phyloP scores from a whole-genome alignment of 2,888 invertebrate genomes.

The Lasioglossum lativentre region DNA sequence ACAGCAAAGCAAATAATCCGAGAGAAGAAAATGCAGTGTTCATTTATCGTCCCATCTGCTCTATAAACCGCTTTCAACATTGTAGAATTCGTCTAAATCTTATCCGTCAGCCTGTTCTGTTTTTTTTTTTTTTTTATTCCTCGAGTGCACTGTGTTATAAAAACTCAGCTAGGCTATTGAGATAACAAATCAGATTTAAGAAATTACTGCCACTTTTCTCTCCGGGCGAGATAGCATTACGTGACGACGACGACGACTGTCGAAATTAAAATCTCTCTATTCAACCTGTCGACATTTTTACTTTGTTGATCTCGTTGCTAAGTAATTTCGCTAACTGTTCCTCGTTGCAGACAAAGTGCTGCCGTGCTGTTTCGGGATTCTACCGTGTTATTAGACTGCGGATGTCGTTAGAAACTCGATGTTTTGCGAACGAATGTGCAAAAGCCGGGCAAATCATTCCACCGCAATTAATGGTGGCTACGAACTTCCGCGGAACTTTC shows the following conservation, averaged over 20 bases:
- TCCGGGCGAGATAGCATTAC: not conserved
- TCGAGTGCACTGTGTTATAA: not conserved
- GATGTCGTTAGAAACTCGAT: constrained; percentile 7
- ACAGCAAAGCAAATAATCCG: not conserved
- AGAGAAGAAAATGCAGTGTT: not conserved
- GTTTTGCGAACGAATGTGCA: not conserved
- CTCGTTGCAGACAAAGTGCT: not conserved
- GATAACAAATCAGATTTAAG: not conserved
- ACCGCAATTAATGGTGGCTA: not conserved
- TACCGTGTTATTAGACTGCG: not conserved
- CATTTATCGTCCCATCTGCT: not conserved
- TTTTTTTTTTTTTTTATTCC: not conserved
- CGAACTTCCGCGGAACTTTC: not conserved
- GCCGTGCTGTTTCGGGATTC: not conserved
- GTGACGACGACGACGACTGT: not conserved
- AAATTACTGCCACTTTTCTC: not conserved
- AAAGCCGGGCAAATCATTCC: not conserved
- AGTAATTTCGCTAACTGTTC: not conserved
- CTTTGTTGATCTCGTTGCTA: constrained; percentile 9
- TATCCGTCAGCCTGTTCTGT: not conserved
- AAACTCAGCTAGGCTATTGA: not conserved
- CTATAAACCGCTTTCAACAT: not conserved
- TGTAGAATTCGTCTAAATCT: not conserved
- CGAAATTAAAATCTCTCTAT: not conserved
- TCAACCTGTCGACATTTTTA: not conserved